Evolutionary conservation across 2,888 invertebrate genomes (phyloP), one percentile per base, ranked within the genome.

Genomic region (Eledona agricola): DNA sequence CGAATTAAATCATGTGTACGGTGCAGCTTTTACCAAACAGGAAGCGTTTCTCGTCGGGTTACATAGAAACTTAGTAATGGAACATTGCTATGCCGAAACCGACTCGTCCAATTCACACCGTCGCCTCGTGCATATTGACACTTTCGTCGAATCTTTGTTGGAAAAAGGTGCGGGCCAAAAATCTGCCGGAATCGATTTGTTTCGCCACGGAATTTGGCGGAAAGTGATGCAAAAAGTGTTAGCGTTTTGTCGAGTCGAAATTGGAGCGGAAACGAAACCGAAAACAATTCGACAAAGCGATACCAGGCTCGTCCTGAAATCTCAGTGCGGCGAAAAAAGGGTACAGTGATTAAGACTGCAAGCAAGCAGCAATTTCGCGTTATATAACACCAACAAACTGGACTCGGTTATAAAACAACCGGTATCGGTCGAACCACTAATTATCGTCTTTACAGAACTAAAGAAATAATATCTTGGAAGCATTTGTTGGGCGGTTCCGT

Each of bases 1-100:
- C 17, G 19, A 40, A 40, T 40, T 26, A 28, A 17, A 11, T 34
- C 23, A 13, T 17, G 38, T 38, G 25, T n/a, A n/a, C n/a, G n/a
- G n/a, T 38, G 17, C 26, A 17, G 28, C 40, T 40, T 40, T 40
- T 40, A 40, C 40, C 40, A 10, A 40, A 16, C 40, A 40, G 40
- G 40, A 40, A 40, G 28, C 28, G 28, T 40, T 40, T 25, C 25
- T 28, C 23, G 9, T 31, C 15, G 26, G 38, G 25, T 38, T 40
- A 28, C n/a, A n/a, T 25, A 26, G 40, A 25, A 40, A 40, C 28
- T 40, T 40, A 26, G 28, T 40, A 40, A 40, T 40, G 26, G 10
- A 9, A 23, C 17, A 38, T 38, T 25, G 38, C 28, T 28, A 40
- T 40, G 26, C 28, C 10, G 11, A 25, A 19, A 10, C 16, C 5